Conservation (phyloP, 2,797 vertebrate genomes). For the Rhinogobio ventralis region DNA sequence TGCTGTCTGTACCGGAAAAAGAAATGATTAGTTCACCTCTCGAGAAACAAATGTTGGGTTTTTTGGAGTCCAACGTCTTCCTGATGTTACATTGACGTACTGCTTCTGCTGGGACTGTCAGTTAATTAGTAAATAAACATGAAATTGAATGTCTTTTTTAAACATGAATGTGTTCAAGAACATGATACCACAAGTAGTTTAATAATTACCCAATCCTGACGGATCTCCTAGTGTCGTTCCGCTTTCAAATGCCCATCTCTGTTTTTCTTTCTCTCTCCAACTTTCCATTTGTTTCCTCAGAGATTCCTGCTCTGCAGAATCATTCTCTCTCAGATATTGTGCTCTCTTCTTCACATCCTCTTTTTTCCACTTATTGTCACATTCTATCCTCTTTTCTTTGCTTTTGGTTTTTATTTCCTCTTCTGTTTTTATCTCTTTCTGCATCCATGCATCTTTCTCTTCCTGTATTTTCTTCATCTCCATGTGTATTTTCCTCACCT, state of each 20-base stretch:
- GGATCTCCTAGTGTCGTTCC: neutral
- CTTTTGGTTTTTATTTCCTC: neutral
- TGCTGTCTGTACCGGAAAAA: too few species aligned
- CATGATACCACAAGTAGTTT: neutral
- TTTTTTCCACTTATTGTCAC: neutral
- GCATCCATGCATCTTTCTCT: too few species aligned
- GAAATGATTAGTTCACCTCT: too few species aligned
- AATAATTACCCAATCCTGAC: neutral
- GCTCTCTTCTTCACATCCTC: neutral
- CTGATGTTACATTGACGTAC: too few species aligned
- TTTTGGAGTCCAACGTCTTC: too few species aligned
- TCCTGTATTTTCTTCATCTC: neutral
- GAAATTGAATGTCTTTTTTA: too few species aligned
- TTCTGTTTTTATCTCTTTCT: neutral
- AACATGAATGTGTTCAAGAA: too few species aligned
- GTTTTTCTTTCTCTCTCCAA: neutral
- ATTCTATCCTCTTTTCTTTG: neutral
- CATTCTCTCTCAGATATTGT: neutral
- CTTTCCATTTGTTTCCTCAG: slow-evolving; percentile 13
- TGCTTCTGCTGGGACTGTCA: too few species aligned
- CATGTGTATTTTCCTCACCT: neutral
- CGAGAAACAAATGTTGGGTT: too few species aligned
- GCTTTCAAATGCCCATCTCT: neutral
- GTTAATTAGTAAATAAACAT: too few species aligned
- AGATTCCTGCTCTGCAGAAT: neutral